phyloP scores from a whole-genome alignment of 2,113 vertebrate genomes.

The Cryptomyrus ogoouensis region DNA sequence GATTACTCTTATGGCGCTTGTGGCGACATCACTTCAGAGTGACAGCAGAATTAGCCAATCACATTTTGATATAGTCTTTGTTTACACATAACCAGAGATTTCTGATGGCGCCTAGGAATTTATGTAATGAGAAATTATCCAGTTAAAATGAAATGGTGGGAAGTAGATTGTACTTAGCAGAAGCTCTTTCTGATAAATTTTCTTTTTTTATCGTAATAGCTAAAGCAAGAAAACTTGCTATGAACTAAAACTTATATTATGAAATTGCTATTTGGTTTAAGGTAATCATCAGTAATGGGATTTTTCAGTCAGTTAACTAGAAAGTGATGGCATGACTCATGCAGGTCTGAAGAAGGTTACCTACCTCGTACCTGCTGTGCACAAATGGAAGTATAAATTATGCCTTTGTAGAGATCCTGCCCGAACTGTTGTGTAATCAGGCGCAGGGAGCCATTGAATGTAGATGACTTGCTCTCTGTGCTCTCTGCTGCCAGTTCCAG shows the following conservation, averaged over 20 bases:
- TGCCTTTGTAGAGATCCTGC: not conserved
- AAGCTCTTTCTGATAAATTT: not conserved
- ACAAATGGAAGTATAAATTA: not conserved
- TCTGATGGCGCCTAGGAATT: not conserved
- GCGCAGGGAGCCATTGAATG: not conserved
- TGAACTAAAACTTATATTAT: not conserved
- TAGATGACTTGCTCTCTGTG: not conserved
- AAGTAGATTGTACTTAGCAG: not conserved
- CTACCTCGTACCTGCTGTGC: not conserved
- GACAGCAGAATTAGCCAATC: not conserved
- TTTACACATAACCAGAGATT: not conserved
- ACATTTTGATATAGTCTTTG: not conserved
- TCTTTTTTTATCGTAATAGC: not conserved
- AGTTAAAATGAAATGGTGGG: not conserved
- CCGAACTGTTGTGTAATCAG: not conserved
- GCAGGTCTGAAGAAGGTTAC: not conserved
- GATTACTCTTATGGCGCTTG: not conserved
- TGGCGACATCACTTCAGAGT: not conserved
- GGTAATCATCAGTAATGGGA: not conserved
- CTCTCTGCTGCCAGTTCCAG: not conserved
- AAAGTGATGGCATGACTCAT: not conserved
- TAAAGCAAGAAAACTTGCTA: not conserved
- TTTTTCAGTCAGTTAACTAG: not conserved
- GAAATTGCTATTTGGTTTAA: not conserved
- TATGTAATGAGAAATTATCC: not conserved